A percentile compares a stretch with the other conserved stretches of the same genome.
phyloP scores from a whole-genome alignment of 2,888 invertebrate genomes.

The Aphidius colemani region DNA sequence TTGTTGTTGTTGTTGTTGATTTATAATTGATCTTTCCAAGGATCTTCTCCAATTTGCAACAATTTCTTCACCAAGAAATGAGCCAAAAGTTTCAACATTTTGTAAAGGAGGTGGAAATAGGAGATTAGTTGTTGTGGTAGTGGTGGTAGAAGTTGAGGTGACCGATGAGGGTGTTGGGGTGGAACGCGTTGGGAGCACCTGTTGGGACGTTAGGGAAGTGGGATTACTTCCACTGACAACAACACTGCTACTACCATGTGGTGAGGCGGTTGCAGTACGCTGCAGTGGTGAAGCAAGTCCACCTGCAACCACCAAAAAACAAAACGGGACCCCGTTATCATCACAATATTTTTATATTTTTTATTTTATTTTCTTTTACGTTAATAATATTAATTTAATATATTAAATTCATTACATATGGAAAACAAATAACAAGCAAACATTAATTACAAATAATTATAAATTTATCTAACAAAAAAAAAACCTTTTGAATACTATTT shows the following conservation, averaged over 20 bases:
- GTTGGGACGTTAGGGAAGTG: constrained; percentile 53
- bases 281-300: constrained; percentile 61
- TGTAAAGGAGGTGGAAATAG: constrained; percentile 66
- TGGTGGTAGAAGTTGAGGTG: constrained; percentile 53
- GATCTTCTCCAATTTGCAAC: constrained; percentile 79
- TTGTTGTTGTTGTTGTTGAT: constrained; percentile 51
- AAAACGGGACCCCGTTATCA: constrained; percentile 37
- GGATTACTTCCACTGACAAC: constrained; percentile 45
- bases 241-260: constrained; percentile 53
- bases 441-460: too few relatives aligned
- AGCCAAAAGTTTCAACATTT: constrained; percentile 75
- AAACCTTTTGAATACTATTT: too few relatives aligned
- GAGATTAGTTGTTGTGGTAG: constrained; percentile 49
- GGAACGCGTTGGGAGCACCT: constrained; percentile 54
- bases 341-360: constrained; percentile 32
- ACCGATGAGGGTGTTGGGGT: constrained; percentile 57
- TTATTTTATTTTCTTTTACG: constrained; percentile 30
- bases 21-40: constrained; percentile 64
- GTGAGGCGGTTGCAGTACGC: constrained; percentile 59
- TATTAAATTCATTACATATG: constrained; percentile 10
- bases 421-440: too few relatives aligned
- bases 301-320: constrained; percentile 59
- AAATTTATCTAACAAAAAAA: neutral
- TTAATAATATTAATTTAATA: too few relatives aligned
- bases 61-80: constrained; percentile 80